Conservation (phyloP, 2,113 vertebrate genomes). For the Megaleporinus macrocephalus region DNA sequence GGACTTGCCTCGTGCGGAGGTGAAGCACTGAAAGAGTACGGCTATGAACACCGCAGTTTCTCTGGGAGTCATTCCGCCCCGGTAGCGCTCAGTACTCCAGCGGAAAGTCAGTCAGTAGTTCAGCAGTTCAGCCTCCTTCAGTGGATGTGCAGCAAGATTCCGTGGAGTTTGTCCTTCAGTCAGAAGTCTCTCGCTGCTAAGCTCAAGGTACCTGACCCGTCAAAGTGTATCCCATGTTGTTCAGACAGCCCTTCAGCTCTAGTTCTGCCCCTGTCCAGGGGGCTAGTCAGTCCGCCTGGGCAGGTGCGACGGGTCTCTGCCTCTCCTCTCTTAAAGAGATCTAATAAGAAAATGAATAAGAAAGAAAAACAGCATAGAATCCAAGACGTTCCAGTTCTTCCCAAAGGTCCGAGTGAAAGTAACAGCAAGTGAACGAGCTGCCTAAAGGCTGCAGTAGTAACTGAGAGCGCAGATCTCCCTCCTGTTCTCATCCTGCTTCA, state of each 20-base stretch:
- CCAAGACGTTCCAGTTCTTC: neutral
- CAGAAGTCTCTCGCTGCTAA: neutral
- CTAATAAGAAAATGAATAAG: constrained; percentile 4
- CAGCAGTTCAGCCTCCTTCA: neutral
- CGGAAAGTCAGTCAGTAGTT: neutral
- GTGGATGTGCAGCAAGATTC: neutral
- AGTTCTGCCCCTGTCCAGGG: constrained; percentile 17
- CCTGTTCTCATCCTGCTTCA: constrained; percentile 39
- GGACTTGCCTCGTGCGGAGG: constrained; percentile 68
- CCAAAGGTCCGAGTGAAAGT: neutral
- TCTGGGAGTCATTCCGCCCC: constrained; percentile 62
- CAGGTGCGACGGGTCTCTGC: constrained; percentile 68
- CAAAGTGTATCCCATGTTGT: constrained; percentile 55
- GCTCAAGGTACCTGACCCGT: neutral
- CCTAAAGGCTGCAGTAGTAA: neutral
- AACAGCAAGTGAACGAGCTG: neutral
- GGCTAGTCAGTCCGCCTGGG: constrained; percentile 47
- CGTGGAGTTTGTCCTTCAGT: neutral
- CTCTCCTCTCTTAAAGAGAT: constrained; percentile 7
- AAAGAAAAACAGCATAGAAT: neutral
- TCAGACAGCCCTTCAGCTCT: neutral
- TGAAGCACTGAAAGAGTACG: constrained; percentile 61
- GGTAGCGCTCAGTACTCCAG: neutral
- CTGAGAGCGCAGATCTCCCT: neutral
- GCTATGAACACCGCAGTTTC: constrained; percentile 52